Base-by-base conservation (phyloP, 1,140 invertebrate genomes). In the Pomacea maculata region DNA sequence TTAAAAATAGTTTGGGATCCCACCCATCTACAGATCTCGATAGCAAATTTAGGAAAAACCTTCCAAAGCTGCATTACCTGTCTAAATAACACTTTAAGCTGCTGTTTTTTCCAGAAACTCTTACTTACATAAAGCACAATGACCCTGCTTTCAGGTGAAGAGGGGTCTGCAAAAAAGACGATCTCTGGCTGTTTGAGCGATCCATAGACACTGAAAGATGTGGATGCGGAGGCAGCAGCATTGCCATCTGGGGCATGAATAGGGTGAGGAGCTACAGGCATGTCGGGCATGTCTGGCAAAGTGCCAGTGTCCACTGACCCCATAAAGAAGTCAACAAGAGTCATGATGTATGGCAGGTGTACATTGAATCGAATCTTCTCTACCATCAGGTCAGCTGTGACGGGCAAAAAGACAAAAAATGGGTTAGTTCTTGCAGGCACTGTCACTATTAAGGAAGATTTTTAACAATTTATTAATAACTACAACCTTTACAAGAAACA, bases 361-460 rank as follows among this genome's bases (percentile, higher is more conserved):
- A 96, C 88, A 88, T 95, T 95, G n/a, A 96, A 86, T 74, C 94
- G 91, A 8, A 95, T 93, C 75, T 95, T 93, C 85, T 96, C 95
- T 21, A 96, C 93, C 21, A 95, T 92, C 52, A 95, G 92, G 88
- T 96, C 94, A 61, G 93, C 92, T 88, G 93, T 93, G 25, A 67
- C 0, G 45, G 15, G 57, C 57, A 61, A 17, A 17, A 61, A 17
- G 6, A 2, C 1, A 17, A 61, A 61, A 61, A 11, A 14, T 11
- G 57, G 57, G 57, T 61, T 61, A 6, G 11, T 61, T 61, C 57
- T 9, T 61, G 9, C 34, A 6, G 11, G 68, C 12, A 71, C 68
- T 67, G 65, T 25, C 25, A 67, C 4, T 19, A 21, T 19, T 67
- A 67, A 25, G 25, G 6, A 67, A 67, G 25, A 25, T 25, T 25